These are phyloP conservation scores for Pelobates fuscus DNA, from an alignment of 2,113 vertebrate species.

Conservation along the genomic window DNA sequence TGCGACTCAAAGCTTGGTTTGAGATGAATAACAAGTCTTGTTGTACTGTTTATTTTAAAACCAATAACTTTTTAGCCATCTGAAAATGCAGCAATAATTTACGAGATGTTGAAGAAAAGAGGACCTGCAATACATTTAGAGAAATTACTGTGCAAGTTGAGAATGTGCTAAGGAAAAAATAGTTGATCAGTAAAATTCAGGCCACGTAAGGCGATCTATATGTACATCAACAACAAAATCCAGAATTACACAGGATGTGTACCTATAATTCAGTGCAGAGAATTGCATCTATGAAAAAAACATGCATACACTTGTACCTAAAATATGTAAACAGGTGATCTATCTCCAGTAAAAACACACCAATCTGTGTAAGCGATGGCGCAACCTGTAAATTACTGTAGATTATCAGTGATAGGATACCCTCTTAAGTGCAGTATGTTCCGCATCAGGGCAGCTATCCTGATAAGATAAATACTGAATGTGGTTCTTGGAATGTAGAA, in stretches of 20 bases:
- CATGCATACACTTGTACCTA: constrained; percentile 13
- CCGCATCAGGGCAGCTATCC: no score
- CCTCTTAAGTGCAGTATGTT: no score
- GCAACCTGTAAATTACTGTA: background rate
- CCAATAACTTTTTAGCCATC: background rate
- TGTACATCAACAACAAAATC: no score
- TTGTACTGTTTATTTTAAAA: background rate
- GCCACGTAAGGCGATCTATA: no score
- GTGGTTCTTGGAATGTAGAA: background rate
- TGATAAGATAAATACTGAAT: background rate
- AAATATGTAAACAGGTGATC: constrained; percentile 4
- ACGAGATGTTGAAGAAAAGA: constrained; percentile 1
- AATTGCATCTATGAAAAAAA: background rate
- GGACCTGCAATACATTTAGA: background rate
- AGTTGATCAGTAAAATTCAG: no score
- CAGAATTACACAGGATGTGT: background rate
- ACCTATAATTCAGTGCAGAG: constrained; percentile 1
- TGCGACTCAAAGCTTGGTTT: background rate
- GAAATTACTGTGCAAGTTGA: background rate
- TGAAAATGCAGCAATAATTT: background rate
- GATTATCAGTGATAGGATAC: no score
- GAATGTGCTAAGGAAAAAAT: no score
- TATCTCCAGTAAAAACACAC: background rate
- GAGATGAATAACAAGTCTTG: constrained; percentile 24
- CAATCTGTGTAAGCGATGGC: background rate